Evolutionary conservation across 2,888 invertebrate species (phyloP).

Genomic region (Sesia bembeciformis): DNA sequence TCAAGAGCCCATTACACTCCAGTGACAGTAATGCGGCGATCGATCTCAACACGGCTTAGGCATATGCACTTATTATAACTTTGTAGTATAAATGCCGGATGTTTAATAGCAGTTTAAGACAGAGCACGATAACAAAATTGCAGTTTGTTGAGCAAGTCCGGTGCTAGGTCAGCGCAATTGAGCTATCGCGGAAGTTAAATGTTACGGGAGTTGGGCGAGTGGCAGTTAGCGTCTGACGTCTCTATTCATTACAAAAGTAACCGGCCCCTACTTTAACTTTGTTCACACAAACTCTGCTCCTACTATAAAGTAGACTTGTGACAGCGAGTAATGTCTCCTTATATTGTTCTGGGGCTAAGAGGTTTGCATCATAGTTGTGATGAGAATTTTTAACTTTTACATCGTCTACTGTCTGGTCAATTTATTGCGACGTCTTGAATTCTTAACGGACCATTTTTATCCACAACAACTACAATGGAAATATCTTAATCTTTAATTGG

Average conservation of each 20-base stretch:
- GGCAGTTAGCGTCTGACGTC: constrained; percentile 58
- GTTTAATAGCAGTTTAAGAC: neutral
- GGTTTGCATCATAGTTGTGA: constrained; percentile 61
- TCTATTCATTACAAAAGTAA: constrained; percentile 68
- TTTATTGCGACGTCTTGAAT: constrained; percentile 37
- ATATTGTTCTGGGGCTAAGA: constrained; percentile 73
- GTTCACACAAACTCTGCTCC: constrained; percentile 64
- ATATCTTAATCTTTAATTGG: constrained; percentile 10
- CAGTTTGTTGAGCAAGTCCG: constrained; percentile 26
- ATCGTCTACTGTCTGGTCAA: constrained; percentile 41
- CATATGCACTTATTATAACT: neutral
- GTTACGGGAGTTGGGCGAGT: constrained; percentile 51
- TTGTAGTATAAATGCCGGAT: neutral
- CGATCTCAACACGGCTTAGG: constrained; percentile 18
- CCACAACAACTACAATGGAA: neutral
- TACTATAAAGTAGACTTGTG: constrained; percentile 70
- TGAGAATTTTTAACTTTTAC: constrained; percentile 67
- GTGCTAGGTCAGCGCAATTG: constrained; percentile 42
- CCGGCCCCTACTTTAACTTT: constrained; percentile 56
- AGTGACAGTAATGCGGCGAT: constrained; percentile 36
- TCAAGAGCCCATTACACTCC: constrained; percentile 31
- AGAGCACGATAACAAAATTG: constrained; percentile 19
- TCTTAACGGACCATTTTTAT: constrained; percentile 20
- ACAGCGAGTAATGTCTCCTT: constrained; percentile 71
- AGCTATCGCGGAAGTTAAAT: constrained; percentile 36